Base-by-base conservation (phyloP, 2,797 vertebrate genomes). In the Leuciscus waleckii region DNA sequence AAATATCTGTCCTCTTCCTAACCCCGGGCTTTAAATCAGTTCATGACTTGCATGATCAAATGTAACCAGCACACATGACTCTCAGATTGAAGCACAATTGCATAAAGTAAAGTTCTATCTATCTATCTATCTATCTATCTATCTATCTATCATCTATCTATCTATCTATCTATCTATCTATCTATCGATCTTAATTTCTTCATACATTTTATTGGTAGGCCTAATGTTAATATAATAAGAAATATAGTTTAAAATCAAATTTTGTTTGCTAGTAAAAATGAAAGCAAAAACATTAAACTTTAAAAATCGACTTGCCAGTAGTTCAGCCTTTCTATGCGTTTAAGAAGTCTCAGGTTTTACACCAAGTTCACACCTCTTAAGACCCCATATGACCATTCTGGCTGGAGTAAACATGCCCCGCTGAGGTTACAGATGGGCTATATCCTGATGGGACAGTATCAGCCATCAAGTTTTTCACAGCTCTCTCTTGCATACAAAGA, bases 381-480 rank as follows among this genome's bases (percentile, higher is more conserved):
- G 80, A 69, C 67, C 81, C 46, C 56, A n/a, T 65, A 69, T 73
- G 69, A 85, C 67, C 73, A 56, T 70, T 85, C 43, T 70, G 78
- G 58, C 43, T 70, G 56, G 49, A 74, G 56, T 68, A 82, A 87
- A 84, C 81, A 84, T 82, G 76, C 13, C 69, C 39, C 32, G 46
- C 77, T 80, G 75, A 32, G 83, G 58, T 61, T 80, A 63, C 79
- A 83, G 75, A 61, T 73, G 51, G 73, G 54, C 56, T n/a, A 61
- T 68, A 70, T 85, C 82, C 87, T 81, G 71, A 74, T 80, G 68
- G 43, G 87, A 78, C 46, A 73, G 67, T 54, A 73, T 78, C 32
- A 63, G 54, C 51, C 78, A 82, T 81, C 78, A 81, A 65, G 78
- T 56, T 67, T 51, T 87, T 89, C 86, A 86, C 85, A 88, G 84